Conservation (phyloP, 2,797 vertebrate genomes). For the Varecia variegata region DNA sequence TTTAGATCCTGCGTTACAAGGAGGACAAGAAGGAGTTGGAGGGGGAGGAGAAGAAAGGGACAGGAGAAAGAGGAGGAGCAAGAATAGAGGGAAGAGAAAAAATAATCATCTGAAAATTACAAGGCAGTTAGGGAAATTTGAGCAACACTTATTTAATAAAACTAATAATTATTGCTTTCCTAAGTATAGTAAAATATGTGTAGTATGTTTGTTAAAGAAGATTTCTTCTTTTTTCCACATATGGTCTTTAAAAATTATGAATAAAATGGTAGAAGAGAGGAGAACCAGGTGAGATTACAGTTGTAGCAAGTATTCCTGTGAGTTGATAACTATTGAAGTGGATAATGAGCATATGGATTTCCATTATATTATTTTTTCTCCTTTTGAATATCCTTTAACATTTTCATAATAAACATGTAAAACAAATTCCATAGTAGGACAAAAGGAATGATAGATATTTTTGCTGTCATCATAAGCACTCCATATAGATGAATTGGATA, state of each 20-base stretch:
- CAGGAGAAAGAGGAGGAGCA: background rate
- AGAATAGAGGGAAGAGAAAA: background rate
- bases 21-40: background rate
- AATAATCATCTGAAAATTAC: background rate
- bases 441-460: background rate
- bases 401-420: background rate
- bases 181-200: background rate
- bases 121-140: background rate
- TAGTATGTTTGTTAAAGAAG: background rate
- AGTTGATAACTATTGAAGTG: background rate
- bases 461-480: background rate
- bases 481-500: accelerated
- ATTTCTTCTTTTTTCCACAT: background rate
- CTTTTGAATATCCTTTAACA: background rate
- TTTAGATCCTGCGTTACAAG: background rate
- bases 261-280: background rate
- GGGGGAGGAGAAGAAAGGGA: background rate
- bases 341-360: background rate
- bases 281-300: background rate
- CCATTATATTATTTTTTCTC: background rate
- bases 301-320: background rate
- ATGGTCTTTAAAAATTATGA: background rate
- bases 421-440: background rate
- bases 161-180: background rate
- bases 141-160: background rate